phyloP scores from a whole-genome alignment of 64 coral and sea anemone genomes.

The Stichodactyla helianthus region DNA sequence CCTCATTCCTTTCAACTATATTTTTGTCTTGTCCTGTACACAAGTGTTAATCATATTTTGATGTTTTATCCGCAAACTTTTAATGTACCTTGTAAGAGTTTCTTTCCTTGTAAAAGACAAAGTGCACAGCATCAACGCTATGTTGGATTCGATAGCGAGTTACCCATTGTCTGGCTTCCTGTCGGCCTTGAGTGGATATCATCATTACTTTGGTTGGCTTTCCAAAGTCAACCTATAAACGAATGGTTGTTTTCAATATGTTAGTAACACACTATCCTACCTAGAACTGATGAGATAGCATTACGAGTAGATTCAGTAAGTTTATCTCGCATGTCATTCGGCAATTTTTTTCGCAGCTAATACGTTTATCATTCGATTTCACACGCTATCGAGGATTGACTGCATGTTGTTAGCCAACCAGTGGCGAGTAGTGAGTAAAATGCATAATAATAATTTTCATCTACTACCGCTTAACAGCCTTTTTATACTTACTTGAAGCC shows the following conservation, averaged over 20 bases:
- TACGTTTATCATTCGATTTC: no score
- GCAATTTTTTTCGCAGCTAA: no score
- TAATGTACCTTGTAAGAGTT: slow-evolving; percentile 38
- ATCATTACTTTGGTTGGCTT: slow-evolving; percentile 45
- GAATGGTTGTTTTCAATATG: not conserved
- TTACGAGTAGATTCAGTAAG: no score
- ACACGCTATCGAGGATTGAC: no score
- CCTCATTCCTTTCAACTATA: no score
- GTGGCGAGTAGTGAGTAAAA: no score
- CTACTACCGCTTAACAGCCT: not conserved
- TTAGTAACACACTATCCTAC: no score
- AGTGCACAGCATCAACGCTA: slow-evolving; percentile 51
- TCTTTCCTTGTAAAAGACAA: slow-evolving; percentile 46
- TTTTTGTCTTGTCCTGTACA: no score
- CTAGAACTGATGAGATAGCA: no score
- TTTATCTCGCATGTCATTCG: no score
- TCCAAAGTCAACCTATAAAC: slow-evolving; percentile 42
- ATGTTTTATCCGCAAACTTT: not conserved
- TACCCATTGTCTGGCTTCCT: slow-evolving; percentile 43
- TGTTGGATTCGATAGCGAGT: slow-evolving; percentile 34
- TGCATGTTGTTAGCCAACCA: no score
- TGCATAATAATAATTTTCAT: no score
- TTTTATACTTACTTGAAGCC: slow-evolving; percentile 39
- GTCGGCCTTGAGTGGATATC: slow-evolving; percentile 55
- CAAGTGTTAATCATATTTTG: not conserved